Evolutionary conservation across 2,888 invertebrate genomes (phyloP), one percentile per base, ranked within the genome.

Genomic region (Sphaerophoria rueppellii): DNA sequence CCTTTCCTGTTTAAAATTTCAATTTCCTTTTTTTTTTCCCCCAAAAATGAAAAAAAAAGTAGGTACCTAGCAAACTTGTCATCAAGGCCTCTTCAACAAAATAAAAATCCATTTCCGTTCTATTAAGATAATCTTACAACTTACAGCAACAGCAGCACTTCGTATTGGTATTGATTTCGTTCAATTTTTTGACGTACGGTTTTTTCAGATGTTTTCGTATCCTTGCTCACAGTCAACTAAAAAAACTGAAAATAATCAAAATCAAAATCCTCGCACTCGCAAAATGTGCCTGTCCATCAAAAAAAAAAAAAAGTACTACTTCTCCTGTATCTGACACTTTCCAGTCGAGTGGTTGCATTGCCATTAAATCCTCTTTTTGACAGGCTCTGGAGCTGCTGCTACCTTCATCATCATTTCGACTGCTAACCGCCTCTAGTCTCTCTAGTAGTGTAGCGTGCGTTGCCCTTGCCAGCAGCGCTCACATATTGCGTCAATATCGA

Each of bases 271-370:
- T 65, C 55, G 67, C 80, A 73, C 71, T 83, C 50, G 75, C 76
- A 76, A 75, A 24, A 24, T 24, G 24, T 24, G 24, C 67, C 52
- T 72, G 81, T 73, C 76, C 63, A 77, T 81, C 81, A 85, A 72
- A 71, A 76, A 52, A 81, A 80, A 48, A 76, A 65, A 70, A 76
- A 40, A n/a, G n/a, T 75, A 43, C 71, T 67, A 69, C 57, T 57
- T 75, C 46, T 75, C 48, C 81, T 85, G 85, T 85, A 85, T 85
- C 81, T 85, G 85, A 85, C 85, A 85, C 81, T 81, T 85, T 85
- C 85, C 72, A 81, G 81, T 85, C 52, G 81, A 81, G 81, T 73
- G 81, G 76, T 81, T 85, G 76, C 85, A 76, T 80, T 85, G 73
- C 85, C 69, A 85, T 85, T 81, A 85, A 85, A 76, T 85, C 76